These are phyloP conservation scores for Gasteruption jaculator DNA, from an alignment of 2,888 invertebrate genomes.

Conservation along the genomic window DNA sequence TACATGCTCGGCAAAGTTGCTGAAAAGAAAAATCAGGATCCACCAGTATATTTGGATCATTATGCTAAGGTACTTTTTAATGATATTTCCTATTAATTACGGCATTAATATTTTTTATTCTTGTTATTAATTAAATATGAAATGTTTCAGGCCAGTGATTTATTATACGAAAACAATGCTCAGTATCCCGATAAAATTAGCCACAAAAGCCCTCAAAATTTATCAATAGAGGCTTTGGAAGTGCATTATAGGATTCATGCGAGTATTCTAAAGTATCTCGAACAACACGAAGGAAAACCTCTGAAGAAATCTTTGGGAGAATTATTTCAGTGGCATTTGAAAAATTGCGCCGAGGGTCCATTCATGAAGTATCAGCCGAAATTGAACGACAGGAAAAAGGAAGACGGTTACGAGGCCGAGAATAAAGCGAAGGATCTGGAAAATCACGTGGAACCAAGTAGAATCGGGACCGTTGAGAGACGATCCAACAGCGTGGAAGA, in stretches of 20 bases:
- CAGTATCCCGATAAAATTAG: conserved; percentile 82
- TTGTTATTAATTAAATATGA: conserved; percentile 12
- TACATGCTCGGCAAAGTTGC: conserved; percentile 95
- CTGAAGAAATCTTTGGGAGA: conserved; percentile 60
- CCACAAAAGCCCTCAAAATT: conserved; percentile 76
- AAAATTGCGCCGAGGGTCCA: conserved; percentile 51
- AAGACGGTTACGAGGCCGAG: conserved; percentile 22
- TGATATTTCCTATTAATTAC: conserved; percentile 5
- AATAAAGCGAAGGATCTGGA: conserved; percentile 24
- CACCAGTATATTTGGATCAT: conserved; percentile 70
- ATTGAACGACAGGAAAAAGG: conserved; percentile 41
- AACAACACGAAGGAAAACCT: conserved; percentile 69
- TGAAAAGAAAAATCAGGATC: conserved; percentile 77
- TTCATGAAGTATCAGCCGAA: conserved; percentile 54
- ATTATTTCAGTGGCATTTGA: conserved; percentile 58
- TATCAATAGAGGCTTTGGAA: conserved; percentile 87
- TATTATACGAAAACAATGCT: conserved; percentile 75
- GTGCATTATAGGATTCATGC: conserved; percentile 81
- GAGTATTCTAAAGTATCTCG: conserved; percentile 81
- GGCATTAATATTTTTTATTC: neutral
- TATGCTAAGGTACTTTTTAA: conserved; percentile 62
- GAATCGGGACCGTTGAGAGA: conserved; percentile 27
- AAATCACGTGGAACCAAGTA: conserved; percentile 28
- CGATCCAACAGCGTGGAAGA: conserved; percentile 38
- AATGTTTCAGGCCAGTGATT: conserved; percentile 64